Percentiles rank a stretch among this genome's conserved stretches.
These are phyloP conservation scores for mouse (Mus musculus) DNA, from an alignment of 2,113 vertebrate species.

Conservation along the genomic window GRCm39 chr1:69603001-69603500, in stretches of 20 bases:
- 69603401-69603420: slow-evolving; percentile 19
- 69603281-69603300: neutral
- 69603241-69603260: slow-evolving; percentile 30
- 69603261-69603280: slow-evolving; percentile 14
- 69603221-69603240: neutral
- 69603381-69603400: neutral
- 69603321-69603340: neutral
- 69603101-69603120: neutral
- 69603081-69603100: neutral
- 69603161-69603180: neutral
- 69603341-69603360: slow-evolving; percentile 13
- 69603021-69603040: neutral
- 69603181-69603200: slow-evolving; percentile 1
- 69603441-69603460: neutral
- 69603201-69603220: slow-evolving; percentile 20
- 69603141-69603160: neutral
- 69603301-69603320: neutral
- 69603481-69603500: neutral
- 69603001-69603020: neutral
- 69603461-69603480: neutral
- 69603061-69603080: neutral
- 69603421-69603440: neutral
- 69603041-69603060: neutral
- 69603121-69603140: neutral
- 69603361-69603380: neutral